These are phyloP conservation scores for Cantharis rufa DNA, from an alignment of 2,888 invertebrate species.

Conservation along the genomic window DNA sequence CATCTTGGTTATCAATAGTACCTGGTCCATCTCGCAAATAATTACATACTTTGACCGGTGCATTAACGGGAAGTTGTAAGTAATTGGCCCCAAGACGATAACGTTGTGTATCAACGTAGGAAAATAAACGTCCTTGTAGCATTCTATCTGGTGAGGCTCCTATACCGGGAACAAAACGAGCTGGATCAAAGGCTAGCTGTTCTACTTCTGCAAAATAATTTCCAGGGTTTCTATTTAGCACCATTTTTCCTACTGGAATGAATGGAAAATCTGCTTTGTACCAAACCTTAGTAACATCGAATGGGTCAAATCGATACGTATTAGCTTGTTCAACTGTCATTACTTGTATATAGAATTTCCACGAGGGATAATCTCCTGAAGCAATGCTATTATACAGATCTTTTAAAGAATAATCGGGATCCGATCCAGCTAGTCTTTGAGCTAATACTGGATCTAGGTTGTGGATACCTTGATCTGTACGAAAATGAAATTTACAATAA, in stretches of 20 bases:
- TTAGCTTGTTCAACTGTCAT: constrained; percentile 90
- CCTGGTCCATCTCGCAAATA: constrained; percentile 89
- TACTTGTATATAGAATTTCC: constrained; percentile 80
- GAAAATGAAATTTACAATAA: constrained; percentile 92
- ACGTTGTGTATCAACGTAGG: constrained; percentile 90
- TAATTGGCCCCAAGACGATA: constrained; percentile 90
- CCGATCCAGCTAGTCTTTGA: constrained; percentile 68
- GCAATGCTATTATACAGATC: constrained; percentile 91
- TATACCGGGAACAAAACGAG: constrained; percentile 89
- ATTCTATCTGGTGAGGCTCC: constrained; percentile 93
- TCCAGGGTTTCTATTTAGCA: constrained; percentile 84
- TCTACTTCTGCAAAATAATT: constrained; percentile 96
- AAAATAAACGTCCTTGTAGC: constrained; percentile 85
- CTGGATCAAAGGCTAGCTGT: constrained; percentile 88
- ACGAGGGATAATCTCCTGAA: constrained; percentile 72
- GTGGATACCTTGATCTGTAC: constrained; percentile 88
- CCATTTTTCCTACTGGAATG: constrained; percentile 84
- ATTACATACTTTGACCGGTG: constrained; percentile 78
- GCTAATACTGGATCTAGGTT: constrained; percentile 74
- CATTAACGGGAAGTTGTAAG: constrained; percentile 91
- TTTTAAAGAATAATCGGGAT: constrained; percentile 87
- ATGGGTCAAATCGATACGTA: constrained; percentile 81
- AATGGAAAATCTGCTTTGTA: constrained; percentile 85
- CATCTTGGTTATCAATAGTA: constrained; percentile 78
- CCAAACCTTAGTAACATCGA: constrained; percentile 94